phyloP scores from a whole-genome alignment of 2,888 invertebrate species.

The Andrena trimmerana region DNA sequence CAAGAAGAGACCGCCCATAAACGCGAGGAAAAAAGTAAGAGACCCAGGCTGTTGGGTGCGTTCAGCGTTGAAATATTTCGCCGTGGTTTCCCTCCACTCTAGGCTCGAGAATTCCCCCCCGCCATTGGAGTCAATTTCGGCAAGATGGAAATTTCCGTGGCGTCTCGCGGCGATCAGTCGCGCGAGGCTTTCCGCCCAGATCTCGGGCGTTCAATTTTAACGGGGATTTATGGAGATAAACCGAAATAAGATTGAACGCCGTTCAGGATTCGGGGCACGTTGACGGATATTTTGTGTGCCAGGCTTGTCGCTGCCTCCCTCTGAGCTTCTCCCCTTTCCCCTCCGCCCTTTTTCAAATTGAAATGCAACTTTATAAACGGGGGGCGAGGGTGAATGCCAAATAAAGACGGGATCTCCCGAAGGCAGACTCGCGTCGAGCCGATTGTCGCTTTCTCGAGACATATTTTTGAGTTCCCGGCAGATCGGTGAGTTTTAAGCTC shows the following conservation, averaged over 20 bases:
- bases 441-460: constrained; percentile 16
- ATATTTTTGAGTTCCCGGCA: constrained; percentile 17
- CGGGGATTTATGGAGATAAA: constrained; percentile 75
- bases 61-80: constrained; percentile 49
- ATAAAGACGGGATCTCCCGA: constrained; percentile 36
- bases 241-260: constrained; percentile 71
- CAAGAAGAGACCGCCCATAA: constrained; percentile 36
- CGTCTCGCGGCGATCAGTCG: constrained; percentile 28
- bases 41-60: not conserved
- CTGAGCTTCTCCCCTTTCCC: not conserved
- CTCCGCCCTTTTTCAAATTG: constrained; percentile 39
- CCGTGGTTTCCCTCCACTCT: constrained; percentile 27
- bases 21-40: constrained; percentile 30
- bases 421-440: not conserved
- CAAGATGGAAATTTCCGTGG: constrained; percentile 64
- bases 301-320: constrained; percentile 16
- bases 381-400: constrained; percentile 37
- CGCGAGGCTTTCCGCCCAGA: constrained; percentile 18
- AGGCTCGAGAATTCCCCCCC: not conserved
- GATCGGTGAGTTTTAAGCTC: constrained; percentile 25
- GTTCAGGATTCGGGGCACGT: constrained; percentile 69
- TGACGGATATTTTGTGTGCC: constrained; percentile 62
- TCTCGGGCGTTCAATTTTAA: constrained; percentile 71
- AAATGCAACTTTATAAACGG: constrained; percentile 65
- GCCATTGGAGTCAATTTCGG: constrained; percentile 54